These are phyloP conservation scores for Aphelinus certus DNA, from an alignment of 1,140 invertebrate genomes.

Conservation along the genomic window DNA sequence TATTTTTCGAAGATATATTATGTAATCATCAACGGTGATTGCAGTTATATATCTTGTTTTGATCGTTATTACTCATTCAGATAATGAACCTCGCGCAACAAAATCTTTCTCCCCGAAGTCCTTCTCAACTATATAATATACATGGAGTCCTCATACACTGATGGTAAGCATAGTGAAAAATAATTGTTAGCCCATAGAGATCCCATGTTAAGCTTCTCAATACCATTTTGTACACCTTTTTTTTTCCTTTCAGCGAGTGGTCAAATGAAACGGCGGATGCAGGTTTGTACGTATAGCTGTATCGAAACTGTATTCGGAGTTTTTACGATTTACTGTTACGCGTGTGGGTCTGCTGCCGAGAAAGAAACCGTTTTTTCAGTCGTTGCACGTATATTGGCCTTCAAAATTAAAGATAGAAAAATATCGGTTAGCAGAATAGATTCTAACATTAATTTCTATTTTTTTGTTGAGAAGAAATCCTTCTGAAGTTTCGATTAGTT, in stretches of 20 bases:
- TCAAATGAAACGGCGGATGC: slow-evolving; percentile 24
- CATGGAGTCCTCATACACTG: neutral
- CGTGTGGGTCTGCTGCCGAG: slow-evolving; percentile 6
- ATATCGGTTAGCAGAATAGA: no score
- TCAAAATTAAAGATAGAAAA: no score
- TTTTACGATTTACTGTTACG: slow-evolving; percentile 49
- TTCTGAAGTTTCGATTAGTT: no score
- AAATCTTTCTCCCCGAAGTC: neutral
- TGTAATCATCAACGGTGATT: slow-evolving; percentile 14
- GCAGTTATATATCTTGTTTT: slow-evolving; percentile 8
- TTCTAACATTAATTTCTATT: slow-evolving; percentile 22
- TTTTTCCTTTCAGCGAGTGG: slow-evolving; percentile 1
- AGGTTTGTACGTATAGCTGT: slow-evolving; percentile 33
- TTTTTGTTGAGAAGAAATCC: neutral
- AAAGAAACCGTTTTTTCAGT: slow-evolving; percentile 3
- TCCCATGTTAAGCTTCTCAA: slow-evolving; percentile 4
- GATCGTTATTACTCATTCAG: no score
- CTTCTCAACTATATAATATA: neutral
- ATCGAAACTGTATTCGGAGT: slow-evolving; percentile 39
- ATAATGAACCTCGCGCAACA: neutral
- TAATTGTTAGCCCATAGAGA: neutral
- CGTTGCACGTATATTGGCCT: no score
- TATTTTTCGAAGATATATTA: neutral
- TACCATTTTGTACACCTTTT: neutral
- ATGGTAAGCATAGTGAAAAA: neutral